Conservation (phyloP, 2,113 vertebrate species). For the Ophthalmolycus amberensis region DNA sequence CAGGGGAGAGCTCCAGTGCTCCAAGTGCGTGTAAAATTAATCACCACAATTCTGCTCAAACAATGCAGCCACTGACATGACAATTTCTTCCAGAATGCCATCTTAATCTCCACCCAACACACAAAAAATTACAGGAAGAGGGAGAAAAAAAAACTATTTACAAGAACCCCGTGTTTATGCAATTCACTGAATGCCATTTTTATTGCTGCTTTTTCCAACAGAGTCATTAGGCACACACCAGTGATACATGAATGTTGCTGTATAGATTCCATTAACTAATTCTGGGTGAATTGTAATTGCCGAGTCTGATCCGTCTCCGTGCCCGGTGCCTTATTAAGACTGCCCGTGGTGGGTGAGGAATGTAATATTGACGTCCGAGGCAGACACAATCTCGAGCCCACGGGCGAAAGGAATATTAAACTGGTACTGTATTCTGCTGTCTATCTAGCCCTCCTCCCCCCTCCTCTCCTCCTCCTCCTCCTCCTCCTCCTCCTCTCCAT, state of each 20-base stretch:
- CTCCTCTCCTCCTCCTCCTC: too few relatives aligned
- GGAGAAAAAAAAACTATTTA: conserved; percentile 75
- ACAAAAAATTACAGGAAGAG: conserved; percentile 76
- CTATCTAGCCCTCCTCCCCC: conserved; percentile 70
- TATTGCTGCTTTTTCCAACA: conserved; percentile 79
- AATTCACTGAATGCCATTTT: conserved; percentile 81
- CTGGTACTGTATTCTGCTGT: conserved; percentile 77
- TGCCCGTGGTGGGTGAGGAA: conserved; percentile 84
- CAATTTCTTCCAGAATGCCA: conserved; percentile 83
- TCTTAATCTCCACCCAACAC: conserved; percentile 84
- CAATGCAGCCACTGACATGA: conserved; percentile 82
- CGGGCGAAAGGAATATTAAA: conserved; percentile 86
- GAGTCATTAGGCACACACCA: conserved; percentile 84
- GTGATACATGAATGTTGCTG: conserved; percentile 82
- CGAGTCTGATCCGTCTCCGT: conserved; percentile 82
- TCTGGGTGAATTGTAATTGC: conserved; percentile 85
- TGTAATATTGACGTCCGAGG: conserved; percentile 86
- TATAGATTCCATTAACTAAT: conserved; percentile 86
- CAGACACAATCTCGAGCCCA: conserved; percentile 86
- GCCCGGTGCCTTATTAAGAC: conserved; percentile 84
- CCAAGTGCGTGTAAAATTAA: conserved; percentile 81
- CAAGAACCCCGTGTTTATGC: conserved; percentile 77
- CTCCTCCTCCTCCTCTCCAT: conserved; percentile 66
- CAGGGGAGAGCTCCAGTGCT: conserved; percentile 68
- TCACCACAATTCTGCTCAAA: conserved; percentile 83